Evolutionary conservation across 2,113 vertebrate species (phyloP).

Genomic region (Heteronetta atricapilla): DNA sequence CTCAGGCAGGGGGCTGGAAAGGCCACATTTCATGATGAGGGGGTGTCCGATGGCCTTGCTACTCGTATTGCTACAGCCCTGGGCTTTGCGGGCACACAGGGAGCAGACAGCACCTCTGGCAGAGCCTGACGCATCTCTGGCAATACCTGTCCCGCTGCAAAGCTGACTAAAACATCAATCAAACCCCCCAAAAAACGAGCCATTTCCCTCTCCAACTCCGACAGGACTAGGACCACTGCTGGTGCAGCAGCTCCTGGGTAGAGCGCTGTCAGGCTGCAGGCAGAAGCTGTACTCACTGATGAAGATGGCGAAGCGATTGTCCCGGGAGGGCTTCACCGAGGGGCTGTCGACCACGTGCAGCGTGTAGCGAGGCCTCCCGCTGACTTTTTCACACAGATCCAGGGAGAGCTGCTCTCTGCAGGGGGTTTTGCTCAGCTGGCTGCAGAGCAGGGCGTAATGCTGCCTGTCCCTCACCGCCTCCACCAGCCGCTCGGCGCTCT

Average conservation of each 20-base stretch:
- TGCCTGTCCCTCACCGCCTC: conserved; percentile 87
- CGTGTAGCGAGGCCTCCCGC: conserved; percentile 87
- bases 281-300: conserved; percentile 85
- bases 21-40: neutral
- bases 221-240: neutral
- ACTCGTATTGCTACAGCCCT: neutral
- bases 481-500: conserved; percentile 75
- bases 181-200: accelerated
- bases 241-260: neutral
- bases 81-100: accelerated
- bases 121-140: accelerated
- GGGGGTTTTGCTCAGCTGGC: conserved; percentile 80
- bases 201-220: neutral
- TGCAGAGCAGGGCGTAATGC: conserved; percentile 87
- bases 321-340: conserved; percentile 79
- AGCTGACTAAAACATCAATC: neutral
- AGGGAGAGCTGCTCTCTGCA: conserved; percentile 78
- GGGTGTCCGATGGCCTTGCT: neutral
- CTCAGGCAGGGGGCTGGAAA: neutral
- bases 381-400: conserved; percentile 84
- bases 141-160: neutral
- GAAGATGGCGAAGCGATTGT: conserved; percentile 93
- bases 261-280: neutral
- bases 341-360: conserved; percentile 89
- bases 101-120: neutral